Base-by-base conservation (phyloP, 1,140 invertebrate genomes). In the Pomacea maculata region DNA sequence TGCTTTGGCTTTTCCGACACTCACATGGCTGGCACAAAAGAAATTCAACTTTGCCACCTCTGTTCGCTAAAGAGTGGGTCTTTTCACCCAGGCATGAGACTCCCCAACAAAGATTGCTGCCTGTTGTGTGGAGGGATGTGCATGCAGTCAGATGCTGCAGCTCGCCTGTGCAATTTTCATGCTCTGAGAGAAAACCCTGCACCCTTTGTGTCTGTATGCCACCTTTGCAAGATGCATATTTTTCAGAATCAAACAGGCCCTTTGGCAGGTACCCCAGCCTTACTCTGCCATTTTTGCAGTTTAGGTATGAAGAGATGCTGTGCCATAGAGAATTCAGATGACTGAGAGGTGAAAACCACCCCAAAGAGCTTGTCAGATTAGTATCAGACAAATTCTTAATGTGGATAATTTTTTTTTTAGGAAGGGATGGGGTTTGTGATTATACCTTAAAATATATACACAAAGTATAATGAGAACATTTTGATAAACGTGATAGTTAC, bases 251-350 rank as follows among this genome's bases (percentile, higher is more conserved):
- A 67, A 34, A 78, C 70, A 65, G 67, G 67, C n/a, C 77, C 77
- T 11, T 10, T 57, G 12, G 65, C 65, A 4, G 65, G 65, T 17
- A 15, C 11, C 29, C 15, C 77, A 21, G 77, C 77, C 29, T 45
- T 25, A 7, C 67, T 78, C 34, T 78, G 77, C 70, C 77, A 78
- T 10, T 25, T 57, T 19, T 78, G 77, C 70, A 67, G 77, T 65
- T 57, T 70, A 55, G 77, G 77, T 19, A 54, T 78, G 45, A 70
- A 70, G 21, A 55, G 65, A 6, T 78, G 77, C 25, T 70, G 65
- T 67, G 65, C 45, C 29, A 70, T 70, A 67, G 29, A 34, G 54
- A 67, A 78, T n/a, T 57, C 55, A 5, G 52, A 19, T 11, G 8
- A 75, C 8, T 75, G 54, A 75, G 67, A 61, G 57, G 15, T 61